phyloP scores from a whole-genome alignment of 2,797 vertebrate species.

The Alectoris magna region DNA sequence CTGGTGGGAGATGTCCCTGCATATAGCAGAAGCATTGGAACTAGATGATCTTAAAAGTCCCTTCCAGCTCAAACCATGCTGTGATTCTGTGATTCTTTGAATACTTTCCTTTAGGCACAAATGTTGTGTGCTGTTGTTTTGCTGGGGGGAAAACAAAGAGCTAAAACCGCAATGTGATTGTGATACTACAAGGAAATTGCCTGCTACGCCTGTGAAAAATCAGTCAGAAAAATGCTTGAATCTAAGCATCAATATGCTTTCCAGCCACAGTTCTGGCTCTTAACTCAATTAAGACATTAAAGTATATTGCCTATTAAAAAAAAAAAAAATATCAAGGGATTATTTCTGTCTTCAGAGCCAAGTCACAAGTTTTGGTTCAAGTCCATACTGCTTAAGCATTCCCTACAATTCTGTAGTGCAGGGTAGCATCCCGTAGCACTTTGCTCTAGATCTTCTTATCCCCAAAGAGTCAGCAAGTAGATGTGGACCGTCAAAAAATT shows the following conservation, averaged over 20 bases:
- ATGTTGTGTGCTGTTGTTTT: neutral
- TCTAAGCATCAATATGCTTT: neutral
- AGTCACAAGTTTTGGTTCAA: neutral
- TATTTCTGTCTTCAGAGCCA: neutral
- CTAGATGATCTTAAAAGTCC: too few species aligned
- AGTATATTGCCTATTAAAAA: neutral
- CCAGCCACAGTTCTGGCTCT: neutral
- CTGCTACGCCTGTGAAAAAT: neutral
- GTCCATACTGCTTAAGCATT: neutral
- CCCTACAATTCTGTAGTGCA: accelerated
- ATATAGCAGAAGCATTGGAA: too few species aligned
- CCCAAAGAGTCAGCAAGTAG: neutral
- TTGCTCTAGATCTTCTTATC: neutral
- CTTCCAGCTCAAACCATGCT: too few species aligned
- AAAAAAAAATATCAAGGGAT: neutral
- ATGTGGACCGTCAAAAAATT: neutral
- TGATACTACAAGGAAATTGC: neutral
- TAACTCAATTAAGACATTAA: neutral
- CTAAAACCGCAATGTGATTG: neutral
- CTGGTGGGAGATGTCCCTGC: too few species aligned
- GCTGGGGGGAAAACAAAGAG: neutral
- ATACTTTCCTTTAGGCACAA: neutral
- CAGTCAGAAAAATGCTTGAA: neutral
- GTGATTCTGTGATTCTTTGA: too few species aligned
- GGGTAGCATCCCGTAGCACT: neutral